Evolutionary conservation across 2,888 invertebrate species (phyloP), one percentile per base, ranked within the genome.

Genomic region (Tupiocoris notatus): DNA sequence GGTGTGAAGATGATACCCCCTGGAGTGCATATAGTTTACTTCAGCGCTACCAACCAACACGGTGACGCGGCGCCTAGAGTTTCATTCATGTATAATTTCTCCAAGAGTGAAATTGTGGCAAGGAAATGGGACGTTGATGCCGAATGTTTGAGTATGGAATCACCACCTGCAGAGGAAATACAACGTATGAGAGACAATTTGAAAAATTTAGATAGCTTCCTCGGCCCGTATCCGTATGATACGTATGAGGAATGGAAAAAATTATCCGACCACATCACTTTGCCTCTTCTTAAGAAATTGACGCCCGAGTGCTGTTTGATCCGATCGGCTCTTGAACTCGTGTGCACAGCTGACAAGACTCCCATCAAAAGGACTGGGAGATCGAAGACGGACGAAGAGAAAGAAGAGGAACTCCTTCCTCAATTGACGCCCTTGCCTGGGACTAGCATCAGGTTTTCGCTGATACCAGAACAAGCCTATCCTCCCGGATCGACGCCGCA

Each of bases 1-100:
- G 99, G 98, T 0, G 89, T 99, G 24, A 99, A 99, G 87, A 97
- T 99, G 97, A 98, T 99, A 81, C 98, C 98, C 0, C 95, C 96
- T 0, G 98, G 98, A 3, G 85, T 96, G 71, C 98, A 99, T 84
- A 97, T 92, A 83, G 87, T 99, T 17, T 95, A 95, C 86, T 96
- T 92, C 83, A 92, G 88, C 82, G 85, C 87, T 6, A 84, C 84
- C 0, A 85, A 85, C 80, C 84, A 85, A 79, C 84, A 86, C 77
- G 86, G 86, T 12, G 85, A 87, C 77, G 81, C 84, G 39, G 86
- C 87, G 17, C 88, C 88, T 16, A 83, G 92, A 79, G 90, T 92
- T 74, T 95, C 96, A 1, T 95, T 96, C 82, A 91, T 94, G 83
- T 91, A 96, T 83, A 88, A 89, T 82, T 98, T 98, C 83, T 87